phyloP scores from a whole-genome alignment of 1,140 invertebrate genomes.

The Panagrolaimus sp. region DNA sequence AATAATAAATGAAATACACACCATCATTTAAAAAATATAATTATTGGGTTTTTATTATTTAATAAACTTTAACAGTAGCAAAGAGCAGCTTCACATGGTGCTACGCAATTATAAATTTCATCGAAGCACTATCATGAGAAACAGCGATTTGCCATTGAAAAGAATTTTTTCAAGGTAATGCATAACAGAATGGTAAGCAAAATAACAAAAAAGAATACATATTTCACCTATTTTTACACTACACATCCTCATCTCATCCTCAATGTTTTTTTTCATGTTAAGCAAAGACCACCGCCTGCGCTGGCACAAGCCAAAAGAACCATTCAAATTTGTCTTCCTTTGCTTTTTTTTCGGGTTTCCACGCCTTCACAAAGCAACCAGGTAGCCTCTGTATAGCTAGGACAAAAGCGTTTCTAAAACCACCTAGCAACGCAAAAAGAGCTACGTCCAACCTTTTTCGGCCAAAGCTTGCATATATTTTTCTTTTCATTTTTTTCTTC shows the following conservation, averaged over 20 bases:
- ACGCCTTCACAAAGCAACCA: neutral
- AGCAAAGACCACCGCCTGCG: neutral
- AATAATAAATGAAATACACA: constrained; percentile 18
- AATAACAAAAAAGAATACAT: neutral
- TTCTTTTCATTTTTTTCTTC: too few relatives aligned
- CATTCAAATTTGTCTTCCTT: constrained; percentile 9
- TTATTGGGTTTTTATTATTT: neutral
- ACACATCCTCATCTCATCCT: neutral
- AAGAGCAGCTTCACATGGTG: constrained; percentile 15
- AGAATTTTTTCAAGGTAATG: neutral
- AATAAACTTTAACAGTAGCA: neutral
- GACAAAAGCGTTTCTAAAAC: constrained; percentile 1
- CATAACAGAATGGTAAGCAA: neutral
- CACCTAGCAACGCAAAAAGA: constrained; percentile 4
- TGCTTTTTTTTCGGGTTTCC: neutral
- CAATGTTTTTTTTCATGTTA: neutral
- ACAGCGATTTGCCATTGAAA: constrained; percentile 10
- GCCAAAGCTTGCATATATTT: too few relatives aligned
- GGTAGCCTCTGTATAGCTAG: neutral
- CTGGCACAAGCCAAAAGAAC: neutral
- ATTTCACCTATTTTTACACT: neutral
- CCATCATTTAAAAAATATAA: neutral
- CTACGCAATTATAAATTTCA: neutral
- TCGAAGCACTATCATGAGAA: constrained; percentile 11
- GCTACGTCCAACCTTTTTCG: too few relatives aligned